Evolutionary conservation across 2,797 vertebrate genomes (phyloP), one percentile per base, ranked within the genome.

Genomic region (Tragelaphus oryx): DNA sequence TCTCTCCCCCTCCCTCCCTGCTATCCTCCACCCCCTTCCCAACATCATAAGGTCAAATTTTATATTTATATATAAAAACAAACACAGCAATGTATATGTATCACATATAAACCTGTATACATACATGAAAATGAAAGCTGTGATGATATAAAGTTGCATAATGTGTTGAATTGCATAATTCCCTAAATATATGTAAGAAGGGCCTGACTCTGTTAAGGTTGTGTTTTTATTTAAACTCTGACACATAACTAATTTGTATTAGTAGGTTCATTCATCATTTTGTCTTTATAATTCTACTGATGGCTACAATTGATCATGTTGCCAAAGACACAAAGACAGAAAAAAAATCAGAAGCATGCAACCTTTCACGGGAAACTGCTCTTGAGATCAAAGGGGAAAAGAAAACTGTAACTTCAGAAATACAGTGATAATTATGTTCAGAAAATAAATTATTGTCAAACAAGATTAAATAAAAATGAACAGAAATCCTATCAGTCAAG

Each of bases 371-470:
- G 82, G 74, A 85, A 91, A 96, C 9, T 17, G 26, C 48, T 93
- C 52, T 62, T 50, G 17, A 30, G 88, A 91, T 95, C 44, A 86
- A 86, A 84, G 79, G 20, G 16, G 14, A 24, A 52, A 44, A 82
- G 57, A 50, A 24, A 59, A 37, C 4, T 48, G 59, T 30, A 87
- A 93, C 52, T 57, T 94, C 79, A 84, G 82, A 62, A 48, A 87
- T 87, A 83, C 6, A 55, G 20, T 68, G 30, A 95, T 84, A 97
- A 94, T 93, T 91, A 81, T 50, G 52, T 78, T 88, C 18, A 87
- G 65, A 89, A 85, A 80, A 65, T 11, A 52, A 95, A 93, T 96
- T 95, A 71, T 62, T 96, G 57, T 74, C 97, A 96, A 96, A 59
- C 68, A 87, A 65, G 46, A 89, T 80, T 62, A 71, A 92, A 59